Conservation (phyloP, 1,140 invertebrate species). For the Platyura marginata region DNA sequence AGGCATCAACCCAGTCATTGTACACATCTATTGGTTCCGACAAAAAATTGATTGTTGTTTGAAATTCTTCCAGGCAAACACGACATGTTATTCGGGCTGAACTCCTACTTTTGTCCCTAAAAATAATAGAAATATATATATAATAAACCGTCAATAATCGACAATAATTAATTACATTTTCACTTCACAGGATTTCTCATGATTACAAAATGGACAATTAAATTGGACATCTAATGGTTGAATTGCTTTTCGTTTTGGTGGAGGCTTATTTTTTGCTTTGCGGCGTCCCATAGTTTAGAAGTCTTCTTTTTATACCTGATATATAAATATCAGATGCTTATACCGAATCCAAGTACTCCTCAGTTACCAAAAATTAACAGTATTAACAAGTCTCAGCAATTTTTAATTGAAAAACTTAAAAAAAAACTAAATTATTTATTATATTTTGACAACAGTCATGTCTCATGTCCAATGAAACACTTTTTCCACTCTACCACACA, state of each 20-base stretch:
- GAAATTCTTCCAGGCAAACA: conserved; percentile 93
- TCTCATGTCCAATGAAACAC: too few species aligned
- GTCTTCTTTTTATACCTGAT: too few species aligned
- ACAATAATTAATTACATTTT: conserved; percentile 99
- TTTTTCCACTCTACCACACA: too few species aligned
- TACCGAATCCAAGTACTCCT: too few species aligned
- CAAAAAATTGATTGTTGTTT: conserved; percentile 89
- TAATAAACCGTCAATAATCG: too few species aligned
- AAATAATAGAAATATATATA: too few species aligned
- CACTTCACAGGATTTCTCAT: conserved; percentile 98
- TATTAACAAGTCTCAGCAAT: too few species aligned
- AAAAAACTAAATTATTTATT: too few species aligned
- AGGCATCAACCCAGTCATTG: conserved; percentile 99
- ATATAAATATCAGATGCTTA: too few species aligned
- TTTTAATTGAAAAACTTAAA: too few species aligned
- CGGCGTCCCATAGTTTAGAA: conserved; percentile 95
- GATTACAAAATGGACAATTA: conserved; percentile 99
- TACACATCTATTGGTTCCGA: conserved; percentile 98
- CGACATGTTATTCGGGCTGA: conserved; percentile 85
- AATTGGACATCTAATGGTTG: conserved; percentile 89
- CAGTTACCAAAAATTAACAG: too few species aligned
- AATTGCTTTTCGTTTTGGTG: conserved; percentile 84
- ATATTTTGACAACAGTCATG: too few species aligned
- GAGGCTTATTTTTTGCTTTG: conserved; percentile 94
- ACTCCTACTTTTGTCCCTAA: conserved; percentile 82